phyloP scores from a whole-genome alignment of 2,888 invertebrate species.

The Pristionchus entomophagus region DNA sequence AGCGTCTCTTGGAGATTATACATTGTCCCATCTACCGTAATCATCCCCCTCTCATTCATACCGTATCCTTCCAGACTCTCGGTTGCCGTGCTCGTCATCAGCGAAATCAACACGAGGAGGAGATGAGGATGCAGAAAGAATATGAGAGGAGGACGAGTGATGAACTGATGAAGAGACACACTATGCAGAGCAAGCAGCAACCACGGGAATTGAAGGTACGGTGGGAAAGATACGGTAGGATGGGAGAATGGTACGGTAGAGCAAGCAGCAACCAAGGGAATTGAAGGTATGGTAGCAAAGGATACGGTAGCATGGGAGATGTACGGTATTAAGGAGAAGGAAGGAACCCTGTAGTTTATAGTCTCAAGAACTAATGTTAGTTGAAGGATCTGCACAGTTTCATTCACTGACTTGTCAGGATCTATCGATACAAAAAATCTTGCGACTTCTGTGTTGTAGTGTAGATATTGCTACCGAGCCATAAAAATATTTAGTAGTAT shows the following conservation, averaged over 20 bases:
- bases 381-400: too few relatives aligned
- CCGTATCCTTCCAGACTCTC: background rate
- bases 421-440: too few relatives aligned
- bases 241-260: constrained; percentile 80
- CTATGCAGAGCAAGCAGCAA: constrained; percentile 95
- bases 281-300: constrained; percentile 84
- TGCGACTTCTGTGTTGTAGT: too few relatives aligned
- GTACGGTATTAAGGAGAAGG: constrained; percentile 86
- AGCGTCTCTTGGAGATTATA: too few relatives aligned
- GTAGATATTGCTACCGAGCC: too few relatives aligned
- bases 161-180: constrained; percentile 95
- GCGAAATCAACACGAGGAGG: constrained; percentile 81
- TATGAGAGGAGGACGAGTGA: constrained; percentile 85
- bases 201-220: constrained; percentile 95
- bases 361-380: too few relatives aligned
- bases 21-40: too few relatives aligned
- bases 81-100: constrained; percentile 40
- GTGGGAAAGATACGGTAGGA: background rate
- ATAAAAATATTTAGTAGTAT: too few relatives aligned
- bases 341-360: too few relatives aligned
- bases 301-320: background rate
- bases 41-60: too few relatives aligned
- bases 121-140: constrained; percentile 75
- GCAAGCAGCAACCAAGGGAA: constrained; percentile 98
- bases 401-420: too few relatives aligned